These are phyloP conservation scores for Enteromius unitaeniatus DNA, from an alignment of 2,797 vertebrate genomes.

Conservation along the genomic window DNA sequence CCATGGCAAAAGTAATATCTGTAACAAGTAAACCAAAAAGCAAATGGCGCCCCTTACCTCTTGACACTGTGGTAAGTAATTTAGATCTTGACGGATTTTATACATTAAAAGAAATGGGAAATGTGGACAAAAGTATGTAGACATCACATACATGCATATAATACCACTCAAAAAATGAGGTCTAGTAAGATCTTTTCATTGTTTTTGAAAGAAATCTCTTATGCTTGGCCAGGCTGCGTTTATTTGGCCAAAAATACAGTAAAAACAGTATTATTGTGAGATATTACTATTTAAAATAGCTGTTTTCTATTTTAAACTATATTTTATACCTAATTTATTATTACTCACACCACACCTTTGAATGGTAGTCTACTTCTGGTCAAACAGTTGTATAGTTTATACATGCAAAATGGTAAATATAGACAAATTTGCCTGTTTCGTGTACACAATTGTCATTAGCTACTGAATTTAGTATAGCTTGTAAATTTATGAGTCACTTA, in stretches of 20 bases:
- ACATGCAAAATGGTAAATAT: neutral
- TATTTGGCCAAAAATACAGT: neutral
- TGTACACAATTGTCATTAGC: neutral
- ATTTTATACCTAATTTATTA: neutral
- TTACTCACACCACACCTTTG: neutral
- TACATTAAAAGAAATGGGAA: too few relatives aligned
- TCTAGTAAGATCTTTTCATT: neutral
- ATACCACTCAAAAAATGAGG: neutral
- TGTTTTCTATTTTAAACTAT: neutral
- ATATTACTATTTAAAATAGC: neutral
- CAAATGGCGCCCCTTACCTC: constrained; percentile 95
- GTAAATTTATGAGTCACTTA: neutral
- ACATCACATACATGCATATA: neutral
- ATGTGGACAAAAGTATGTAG: neutral
- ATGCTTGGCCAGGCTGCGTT: neutral
- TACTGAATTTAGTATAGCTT: neutral
- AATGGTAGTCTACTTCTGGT: neutral
- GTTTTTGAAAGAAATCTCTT: neutral
- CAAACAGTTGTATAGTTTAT: neutral
- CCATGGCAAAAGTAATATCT: constrained; percentile 88
- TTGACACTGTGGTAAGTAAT: constrained; percentile 95
- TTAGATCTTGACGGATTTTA: neutral
- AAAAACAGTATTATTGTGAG: neutral
- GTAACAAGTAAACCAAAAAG: constrained; percentile 95
- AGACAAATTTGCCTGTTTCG: neutral